Evolutionary conservation across 2,888 invertebrate genomes (phyloP).

Genomic region (Drosophila affinis): DNA sequence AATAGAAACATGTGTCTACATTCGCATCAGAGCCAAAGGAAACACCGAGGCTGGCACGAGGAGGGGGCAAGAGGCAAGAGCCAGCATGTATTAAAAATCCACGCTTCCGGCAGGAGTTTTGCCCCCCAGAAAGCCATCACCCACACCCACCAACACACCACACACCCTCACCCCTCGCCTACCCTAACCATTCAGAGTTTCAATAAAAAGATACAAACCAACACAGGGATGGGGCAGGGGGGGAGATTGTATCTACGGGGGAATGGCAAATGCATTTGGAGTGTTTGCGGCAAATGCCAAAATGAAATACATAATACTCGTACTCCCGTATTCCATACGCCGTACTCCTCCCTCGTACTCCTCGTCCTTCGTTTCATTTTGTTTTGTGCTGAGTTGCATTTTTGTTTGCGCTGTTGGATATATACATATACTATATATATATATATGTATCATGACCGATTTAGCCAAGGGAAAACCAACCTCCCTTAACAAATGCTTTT

Average conservation of each 20-base stretch:
- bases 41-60: slow-evolving; percentile 30
- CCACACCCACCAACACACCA: neutral
- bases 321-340: neutral
- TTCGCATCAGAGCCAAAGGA: slow-evolving; percentile 62
- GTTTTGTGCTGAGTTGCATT: slow-evolving; percentile 70
- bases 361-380: slow-evolving; percentile 53
- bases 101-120: slow-evolving; percentile 66
- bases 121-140: slow-evolving; percentile 27
- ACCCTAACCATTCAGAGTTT: slow-evolving; percentile 29
- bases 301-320: slow-evolving; percentile 73
- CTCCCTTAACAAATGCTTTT: slow-evolving; percentile 3
- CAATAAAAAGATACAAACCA: slow-evolving; percentile 37
- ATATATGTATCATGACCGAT: slow-evolving; percentile 40
- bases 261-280: slow-evolving; percentile 76
- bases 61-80: slow-evolving; percentile 18
- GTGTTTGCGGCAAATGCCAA: slow-evolving; percentile 76
- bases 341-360: neutral
- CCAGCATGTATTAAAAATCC: slow-evolving; percentile 70
- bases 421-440: slow-evolving; percentile 18
- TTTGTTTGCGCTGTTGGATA: slow-evolving; percentile 36
- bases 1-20: slow-evolving; percentile 72
- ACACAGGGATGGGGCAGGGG: slow-evolving; percentile 10
- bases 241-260: slow-evolving; percentile 35
- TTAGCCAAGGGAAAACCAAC: slow-evolving; percentile 18
- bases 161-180: neutral